These are phyloP conservation scores for Meandrina meandrites DNA, from an alignment of 92 coral and sea anemone genomes.

Conservation along the genomic window DNA sequence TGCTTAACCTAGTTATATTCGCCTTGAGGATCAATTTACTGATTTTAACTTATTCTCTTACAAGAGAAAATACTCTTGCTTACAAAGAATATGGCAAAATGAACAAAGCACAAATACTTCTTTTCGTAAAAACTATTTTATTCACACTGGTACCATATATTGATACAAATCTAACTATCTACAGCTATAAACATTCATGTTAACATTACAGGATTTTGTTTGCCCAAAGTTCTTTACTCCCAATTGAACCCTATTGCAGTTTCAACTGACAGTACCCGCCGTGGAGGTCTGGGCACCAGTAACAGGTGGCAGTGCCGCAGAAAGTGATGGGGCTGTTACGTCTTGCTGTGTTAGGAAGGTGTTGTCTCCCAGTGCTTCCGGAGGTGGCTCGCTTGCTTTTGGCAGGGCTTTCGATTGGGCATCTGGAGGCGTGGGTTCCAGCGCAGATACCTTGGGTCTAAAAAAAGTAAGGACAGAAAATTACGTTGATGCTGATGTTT, in stretches of 20 bases:
- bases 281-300: conserved; percentile 34
- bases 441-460: conserved; percentile 55
- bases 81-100: too few relatives aligned
- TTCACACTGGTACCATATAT: not conserved
- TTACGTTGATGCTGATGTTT: not conserved
- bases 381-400: conserved; percentile 33
- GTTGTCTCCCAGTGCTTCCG: conserved; percentile 49
- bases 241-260: not conserved
- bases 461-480: not conserved
- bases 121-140: not conserved
- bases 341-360: conserved; percentile 84
- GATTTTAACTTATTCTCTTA: too few relatives aligned
- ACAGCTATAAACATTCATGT: conserved; percentile 1
- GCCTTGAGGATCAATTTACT: too few relatives aligned
- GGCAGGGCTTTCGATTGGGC: conserved; percentile 43
- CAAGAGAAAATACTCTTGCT: too few relatives aligned
- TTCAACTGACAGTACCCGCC: conserved; percentile 29
- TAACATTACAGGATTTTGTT: not conserved
- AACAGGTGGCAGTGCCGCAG: conserved; percentile 51
- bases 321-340: conserved; percentile 37
- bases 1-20: too few relatives aligned
- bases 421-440: conserved; percentile 53
- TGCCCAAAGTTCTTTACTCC: not conserved
- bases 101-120: not conserved
- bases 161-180: conserved; percentile 21